Conservation (phyloP, 2,113 vertebrate species). For the Forbesichthys agassizii region DNA sequence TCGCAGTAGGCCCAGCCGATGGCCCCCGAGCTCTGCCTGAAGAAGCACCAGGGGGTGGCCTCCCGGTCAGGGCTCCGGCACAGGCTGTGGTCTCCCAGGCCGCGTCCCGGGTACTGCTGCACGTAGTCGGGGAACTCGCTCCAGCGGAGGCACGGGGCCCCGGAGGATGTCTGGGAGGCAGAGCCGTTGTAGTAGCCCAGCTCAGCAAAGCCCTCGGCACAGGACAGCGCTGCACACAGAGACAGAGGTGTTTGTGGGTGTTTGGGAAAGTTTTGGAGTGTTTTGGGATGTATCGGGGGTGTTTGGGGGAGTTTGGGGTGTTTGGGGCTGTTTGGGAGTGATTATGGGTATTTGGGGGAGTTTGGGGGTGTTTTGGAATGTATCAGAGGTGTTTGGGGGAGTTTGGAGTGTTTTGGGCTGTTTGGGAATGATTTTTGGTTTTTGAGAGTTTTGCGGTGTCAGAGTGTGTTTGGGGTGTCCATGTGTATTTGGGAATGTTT, state of each 20-base stretch:
- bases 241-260: neutral
- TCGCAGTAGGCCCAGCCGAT: constrained; percentile 84
- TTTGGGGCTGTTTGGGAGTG: too few species aligned
- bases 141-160: constrained; percentile 81
- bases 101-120: constrained; percentile 79
- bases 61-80: constrained; percentile 84
- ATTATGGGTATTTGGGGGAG: neutral
- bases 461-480: too few species aligned
- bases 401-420: neutral
- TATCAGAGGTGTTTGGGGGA: constrained; percentile 13
- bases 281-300: too few species aligned
- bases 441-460: too few species aligned
- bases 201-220: constrained; percentile 61
- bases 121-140: constrained; percentile 84
- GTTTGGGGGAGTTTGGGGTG: too few species aligned
- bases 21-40: constrained; percentile 77
- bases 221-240: constrained; percentile 55
- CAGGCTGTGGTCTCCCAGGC: constrained; percentile 81
- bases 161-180: constrained; percentile 72
- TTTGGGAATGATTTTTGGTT: neutral
- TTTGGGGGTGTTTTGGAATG: constrained; percentile 2
- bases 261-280: neutral
- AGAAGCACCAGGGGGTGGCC: constrained; percentile 84
- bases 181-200: constrained; percentile 82
- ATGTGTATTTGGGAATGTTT: too few species aligned